Base-by-base conservation (phyloP, 2,113 vertebrate species). In the Ammodytes marinus region DNA sequence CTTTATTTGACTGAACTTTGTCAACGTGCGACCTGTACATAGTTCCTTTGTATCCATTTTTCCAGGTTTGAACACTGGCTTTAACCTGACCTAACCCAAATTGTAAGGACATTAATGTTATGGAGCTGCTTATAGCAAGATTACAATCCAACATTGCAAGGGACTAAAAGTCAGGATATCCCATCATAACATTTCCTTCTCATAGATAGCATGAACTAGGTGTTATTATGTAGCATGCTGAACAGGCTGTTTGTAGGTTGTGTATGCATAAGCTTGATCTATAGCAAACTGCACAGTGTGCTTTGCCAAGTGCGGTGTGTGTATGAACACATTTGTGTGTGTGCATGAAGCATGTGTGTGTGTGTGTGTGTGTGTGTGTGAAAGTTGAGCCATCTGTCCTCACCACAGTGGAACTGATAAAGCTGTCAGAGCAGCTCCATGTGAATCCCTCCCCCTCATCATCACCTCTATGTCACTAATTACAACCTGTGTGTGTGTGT, bases 371-470 rank as follows among this genome's bases (percentile, higher is more conserved):
- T 49, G 61, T 63, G 82, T 53, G 60, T 52, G 52, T 65, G 73
- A 70, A 69, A 53, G 43, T 58, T 27, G 71, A 73, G 74, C 90
- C 90, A 93, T 92, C 88, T 93, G 91, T 91, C 89, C 80, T 90
- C 88, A 84, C 75, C 70, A 65, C 55, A 54, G 84, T 79, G 79
- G 77, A 88, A 84, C 76, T 76, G 88, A 90, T 91, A 68, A 86
- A 91, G 86, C 86, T 83, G 86, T 89, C 86, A 83, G 70, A 83
- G 60, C 66, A 55, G 63, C 87, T 42, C 69, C 8, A 35, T 79
- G 77, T 84, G 74, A 86, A 68, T 71, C 76, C 74, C 60, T 73
- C 65, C 75, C 53, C 70, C 68, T 85, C 82, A 80, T 88, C 84
- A 85, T 87, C 73, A 79, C 75, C 52, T 82, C 63, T 9, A 52